Evolutionary conservation across 2,888 invertebrate genomes (phyloP).

Genomic region (Resseliella maxima): DNA sequence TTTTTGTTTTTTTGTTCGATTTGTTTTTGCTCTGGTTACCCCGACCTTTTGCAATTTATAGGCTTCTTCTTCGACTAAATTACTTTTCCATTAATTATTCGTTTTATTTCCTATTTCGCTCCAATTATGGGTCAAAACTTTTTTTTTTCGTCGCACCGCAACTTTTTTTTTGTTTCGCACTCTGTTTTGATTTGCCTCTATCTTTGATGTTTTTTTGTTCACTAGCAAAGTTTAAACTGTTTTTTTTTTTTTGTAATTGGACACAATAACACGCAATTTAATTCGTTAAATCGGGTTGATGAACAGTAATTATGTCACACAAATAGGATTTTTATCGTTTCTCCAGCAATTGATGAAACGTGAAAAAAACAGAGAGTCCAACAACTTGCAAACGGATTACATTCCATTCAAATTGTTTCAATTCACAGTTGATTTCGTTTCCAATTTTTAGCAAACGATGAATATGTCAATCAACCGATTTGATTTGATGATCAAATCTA

Average conservation of each 20-base stretch:
- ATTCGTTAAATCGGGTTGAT: constrained; percentile 12
- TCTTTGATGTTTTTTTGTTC: not conserved
- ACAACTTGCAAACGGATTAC: not conserved
- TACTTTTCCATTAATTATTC: constrained; percentile 39
- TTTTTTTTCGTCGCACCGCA: not conserved
- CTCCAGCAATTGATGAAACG: not conserved
- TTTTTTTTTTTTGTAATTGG: not conserved
- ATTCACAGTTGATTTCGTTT: too few relatives aligned
- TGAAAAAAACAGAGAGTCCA: not conserved
- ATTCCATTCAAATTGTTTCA: not conserved
- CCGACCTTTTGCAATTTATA: constrained; percentile 36
- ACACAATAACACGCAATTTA: constrained; percentile 23
- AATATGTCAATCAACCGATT: not conserved
- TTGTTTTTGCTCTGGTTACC: constrained; percentile 14
- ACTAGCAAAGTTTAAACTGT: not conserved
- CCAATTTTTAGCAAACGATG: too few relatives aligned
- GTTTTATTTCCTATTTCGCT: constrained; percentile 9
- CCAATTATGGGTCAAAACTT: not conserved
- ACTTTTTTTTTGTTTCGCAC: too few relatives aligned
- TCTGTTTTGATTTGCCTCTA: too few relatives aligned
- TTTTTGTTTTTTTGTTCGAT: not conserved
- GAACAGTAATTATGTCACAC: not conserved
- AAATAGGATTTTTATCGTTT: not conserved
- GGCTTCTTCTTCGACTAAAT: constrained; percentile 27
- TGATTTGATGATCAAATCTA: not conserved